Conservation (phyloP, 2,888 invertebrate species). For the Drosophila nr. medialis region DNA sequence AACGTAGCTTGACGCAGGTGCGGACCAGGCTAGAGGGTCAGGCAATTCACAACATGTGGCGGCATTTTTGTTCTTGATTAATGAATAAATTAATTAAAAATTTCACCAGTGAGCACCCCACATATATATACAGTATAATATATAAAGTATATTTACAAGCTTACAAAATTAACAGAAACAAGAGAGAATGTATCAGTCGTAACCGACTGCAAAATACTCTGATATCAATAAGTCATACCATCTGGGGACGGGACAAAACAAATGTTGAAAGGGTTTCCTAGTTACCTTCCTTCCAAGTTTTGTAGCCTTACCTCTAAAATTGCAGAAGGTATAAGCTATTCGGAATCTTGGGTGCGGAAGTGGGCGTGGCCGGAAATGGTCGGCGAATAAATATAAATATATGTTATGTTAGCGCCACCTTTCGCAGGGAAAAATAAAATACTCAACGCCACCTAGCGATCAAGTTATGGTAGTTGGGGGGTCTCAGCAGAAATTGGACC, state of each 20-base stretch:
- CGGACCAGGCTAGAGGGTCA: slow-evolving; percentile 11
- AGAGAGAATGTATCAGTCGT: not conserved
- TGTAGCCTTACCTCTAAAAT: not conserved
- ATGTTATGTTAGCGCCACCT: too few species aligned
- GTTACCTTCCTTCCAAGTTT: not conserved
- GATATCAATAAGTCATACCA: not conserved
- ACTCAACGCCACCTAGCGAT: too few species aligned
- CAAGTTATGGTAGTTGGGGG: too few species aligned
- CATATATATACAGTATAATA: not conserved
- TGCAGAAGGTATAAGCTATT: not conserved
- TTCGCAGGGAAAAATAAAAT: too few species aligned
- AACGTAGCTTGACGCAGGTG: slow-evolving; percentile 19
- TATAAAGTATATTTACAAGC: not conserved
- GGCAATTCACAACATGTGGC: slow-evolving; percentile 17
- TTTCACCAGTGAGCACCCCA: slow-evolving; percentile 3
- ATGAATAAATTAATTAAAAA: slow-evolving; percentile 2
- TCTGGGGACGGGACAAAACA: not conserved
- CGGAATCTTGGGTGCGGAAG: not conserved
- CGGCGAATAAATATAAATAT: too few species aligned
- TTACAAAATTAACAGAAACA: not conserved
- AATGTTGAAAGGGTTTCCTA: not conserved
- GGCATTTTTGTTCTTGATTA: slow-evolving; percentile 19
- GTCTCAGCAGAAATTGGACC: too few species aligned
- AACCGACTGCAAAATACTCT: not conserved
- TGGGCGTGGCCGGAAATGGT: too few species aligned